Percentiles rank a stretch among this genome's conserved stretches.
Conservation (phyloP, 2,113 vertebrate genomes). For the Odobenus rosmarus region DNA sequence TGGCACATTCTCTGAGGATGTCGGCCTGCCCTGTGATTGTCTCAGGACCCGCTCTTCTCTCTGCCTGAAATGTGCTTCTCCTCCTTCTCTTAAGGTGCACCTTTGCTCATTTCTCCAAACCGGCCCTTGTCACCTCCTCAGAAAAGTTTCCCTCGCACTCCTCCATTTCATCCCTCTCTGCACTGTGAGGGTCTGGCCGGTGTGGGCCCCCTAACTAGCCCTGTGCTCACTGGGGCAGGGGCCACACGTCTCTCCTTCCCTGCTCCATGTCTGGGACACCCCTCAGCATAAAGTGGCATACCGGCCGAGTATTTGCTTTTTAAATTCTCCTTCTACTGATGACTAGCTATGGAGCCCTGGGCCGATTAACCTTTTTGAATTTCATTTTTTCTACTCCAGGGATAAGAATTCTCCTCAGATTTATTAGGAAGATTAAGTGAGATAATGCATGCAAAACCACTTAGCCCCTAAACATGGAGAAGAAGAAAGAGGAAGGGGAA, state of each 20-base stretch:
- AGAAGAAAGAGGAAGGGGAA: not conserved
- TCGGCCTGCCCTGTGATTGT: not conserved
- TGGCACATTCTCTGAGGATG: not conserved
- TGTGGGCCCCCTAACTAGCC: not conserved
- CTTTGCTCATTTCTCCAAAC: not conserved
- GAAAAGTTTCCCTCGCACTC: not conserved
- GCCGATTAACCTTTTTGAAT: not conserved
- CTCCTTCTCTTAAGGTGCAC: not conserved
- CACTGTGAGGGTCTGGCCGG: fast-evolving
- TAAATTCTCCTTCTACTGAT: not conserved
- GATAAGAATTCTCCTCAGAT: slow-evolving; percentile 1
- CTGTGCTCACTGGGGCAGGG: not conserved
- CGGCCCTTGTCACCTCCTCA: not conserved
- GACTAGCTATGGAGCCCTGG: not conserved
- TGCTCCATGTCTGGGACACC: not conserved
- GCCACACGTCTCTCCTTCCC: not conserved
- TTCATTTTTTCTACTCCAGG: not conserved
- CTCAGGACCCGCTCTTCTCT: not conserved
- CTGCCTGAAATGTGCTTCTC: not conserved
- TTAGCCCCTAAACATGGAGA: not conserved
- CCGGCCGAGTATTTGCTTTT: not conserved
- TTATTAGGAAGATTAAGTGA: not conserved
- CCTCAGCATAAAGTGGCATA: not conserved
- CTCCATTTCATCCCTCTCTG: not conserved
- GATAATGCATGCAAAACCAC: not conserved